Base-by-base conservation (phyloP, 2,888 invertebrate species). In the Marronus borbonicus region DNA sequence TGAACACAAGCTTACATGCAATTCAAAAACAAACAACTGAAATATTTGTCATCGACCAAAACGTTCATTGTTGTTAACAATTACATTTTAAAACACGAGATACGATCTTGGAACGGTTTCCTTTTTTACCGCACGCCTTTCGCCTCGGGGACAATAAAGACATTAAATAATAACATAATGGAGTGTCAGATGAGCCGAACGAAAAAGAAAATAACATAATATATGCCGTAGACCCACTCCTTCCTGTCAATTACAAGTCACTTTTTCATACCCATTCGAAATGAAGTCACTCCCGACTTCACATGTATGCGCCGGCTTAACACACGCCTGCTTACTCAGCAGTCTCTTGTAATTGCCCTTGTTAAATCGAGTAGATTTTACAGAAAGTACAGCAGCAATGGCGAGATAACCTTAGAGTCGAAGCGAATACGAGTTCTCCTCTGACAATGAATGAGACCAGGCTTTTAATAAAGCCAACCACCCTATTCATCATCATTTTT, bases 111-210 rank as follows among this genome's bases (percentile, higher is more conserved):
- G 60, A 8, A 62, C 44, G 28, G 39, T 14, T 49, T 74, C 14
- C 20, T 39, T 7, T 36, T 52, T 64, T 62, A 72, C 24, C 49
- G 36, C 49, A 44, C 50, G 58, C 77, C 77, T 77, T 36, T 70
- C 8, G 20, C 7, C 68, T 36, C 70, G 64, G 64, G 68, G 79
- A 81, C 80, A 81, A 81, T 81, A 78, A 80, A 80, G 78, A 81
- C 78, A 80, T 81, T 81, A 79, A 81, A 80, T 81, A 81, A 81
- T 77, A 75, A 80, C 78, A 81, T 80, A 81, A 81, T 81, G 39
- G 80, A 65, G 76, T 80, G 80, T 80, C 81, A 81, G 79, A 78
- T 79, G 78, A 80, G 79, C 78, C 72, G 79, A 78, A 31, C 52
- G 17, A 50, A 17, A 70, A 60, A 36, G 31, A 36, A 60, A 60